Base-by-base conservation (phyloP, 2,888 invertebrate genomes). In the Eupeodes latifasciatus region DNA sequence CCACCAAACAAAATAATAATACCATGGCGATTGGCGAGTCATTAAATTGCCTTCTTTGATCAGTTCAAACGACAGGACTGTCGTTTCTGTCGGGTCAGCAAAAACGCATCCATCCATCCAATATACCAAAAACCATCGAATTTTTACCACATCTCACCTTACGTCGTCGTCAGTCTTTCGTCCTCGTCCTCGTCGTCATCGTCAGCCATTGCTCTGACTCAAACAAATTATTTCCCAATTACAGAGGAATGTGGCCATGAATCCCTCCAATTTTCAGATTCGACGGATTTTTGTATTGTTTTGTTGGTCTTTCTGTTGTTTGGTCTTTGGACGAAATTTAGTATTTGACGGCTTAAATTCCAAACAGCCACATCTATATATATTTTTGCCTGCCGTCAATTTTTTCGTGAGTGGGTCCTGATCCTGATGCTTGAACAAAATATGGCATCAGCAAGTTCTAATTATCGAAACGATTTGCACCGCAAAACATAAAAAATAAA, bases 141-240 rank as follows among this genome's bases (percentile, higher is more conserved):
- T 11, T 2, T 34, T 36, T 34, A 5, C 36, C 1, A 14, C 36
- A 9, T 10, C 6, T n/a, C 40, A 16, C 10, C 14, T 51, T 14
- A 40, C 51, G 4, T 5, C 19, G 19, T 12, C 3, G 27, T 12
- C 3, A 2, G 27, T 27, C 27, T 14, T 5, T 3, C 59, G 34
- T 59, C 34, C 14, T 12, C 40, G 5, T 40, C 40, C 40, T 27
- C 1, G 9, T 40, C 40, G 40, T 27, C 40, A 9, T 40, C 40
- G 40, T 40, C 40, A 40, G 40, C 9, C 40, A 9, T 40, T 40
- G 4, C 40, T 40, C 40, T 14, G 34, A 72, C 59, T 40, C 80
- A 78, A 62, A 74, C 77, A 85, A 88, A 88, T 88, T 85, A 88
- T 88, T 85, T 88, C 71, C 88, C 85, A 88, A 88, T 88, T 88